phyloP scores from a whole-genome alignment of 2,888 invertebrate genomes.

The Drosophila subquinaria region DNA sequence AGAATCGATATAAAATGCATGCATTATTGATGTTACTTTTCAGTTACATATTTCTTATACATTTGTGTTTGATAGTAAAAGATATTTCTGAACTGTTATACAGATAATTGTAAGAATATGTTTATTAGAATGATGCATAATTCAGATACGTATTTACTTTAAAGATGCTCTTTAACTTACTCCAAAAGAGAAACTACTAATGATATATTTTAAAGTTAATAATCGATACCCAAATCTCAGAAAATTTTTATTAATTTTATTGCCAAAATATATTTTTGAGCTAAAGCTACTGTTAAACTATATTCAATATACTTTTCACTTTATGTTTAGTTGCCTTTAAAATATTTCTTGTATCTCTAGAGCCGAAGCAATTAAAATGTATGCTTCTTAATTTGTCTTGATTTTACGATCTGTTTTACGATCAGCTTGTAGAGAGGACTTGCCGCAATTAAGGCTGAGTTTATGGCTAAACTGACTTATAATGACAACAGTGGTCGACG shows the following conservation, averaged over 20 bases:
- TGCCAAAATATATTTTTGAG: not conserved
- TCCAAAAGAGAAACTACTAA: too few species aligned
- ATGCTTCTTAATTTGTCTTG: conserved; percentile 6
- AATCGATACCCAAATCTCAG: too few species aligned
- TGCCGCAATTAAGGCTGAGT: conserved; percentile 49
- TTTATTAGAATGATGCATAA: not conserved
- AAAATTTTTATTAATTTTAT: too few species aligned
- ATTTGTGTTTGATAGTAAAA: not conserved
- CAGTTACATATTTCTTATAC: not conserved
- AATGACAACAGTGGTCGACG: conserved; percentile 21
- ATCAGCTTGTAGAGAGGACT: conserved; percentile 34
- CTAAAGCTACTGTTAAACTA: not conserved
- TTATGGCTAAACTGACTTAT: conserved; percentile 25
- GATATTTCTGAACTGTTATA: not conserved
- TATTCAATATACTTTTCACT: not conserved
- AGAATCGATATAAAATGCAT: not conserved
- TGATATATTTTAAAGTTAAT: too few species aligned
- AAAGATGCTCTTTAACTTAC: not conserved
- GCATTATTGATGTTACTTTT: not conserved
- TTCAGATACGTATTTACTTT: not conserved
- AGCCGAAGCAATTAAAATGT: not conserved
- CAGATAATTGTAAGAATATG: not conserved
- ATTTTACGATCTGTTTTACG: conserved; percentile 49
- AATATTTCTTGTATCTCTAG: not conserved
- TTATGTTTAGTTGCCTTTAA: not conserved